Percentiles rank a stretch among this genome's conserved stretches.
Conservation (phyloP, 2,888 invertebrate genomes). For the Mantis religiosa region DNA sequence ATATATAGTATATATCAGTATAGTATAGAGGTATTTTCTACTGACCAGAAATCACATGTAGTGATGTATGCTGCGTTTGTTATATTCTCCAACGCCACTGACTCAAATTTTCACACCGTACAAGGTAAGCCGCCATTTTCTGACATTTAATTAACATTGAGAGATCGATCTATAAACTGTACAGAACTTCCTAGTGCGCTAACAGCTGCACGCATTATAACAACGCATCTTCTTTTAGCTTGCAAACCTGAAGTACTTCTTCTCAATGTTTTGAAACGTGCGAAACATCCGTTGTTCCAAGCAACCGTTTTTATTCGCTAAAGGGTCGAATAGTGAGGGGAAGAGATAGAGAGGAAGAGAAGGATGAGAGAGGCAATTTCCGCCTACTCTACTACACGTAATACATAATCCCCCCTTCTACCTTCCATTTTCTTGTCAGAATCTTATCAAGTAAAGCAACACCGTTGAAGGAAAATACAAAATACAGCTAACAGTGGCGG, state of each 20-base stretch:
- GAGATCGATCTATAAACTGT: too few species aligned
- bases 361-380: background rate
- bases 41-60: too few species aligned
- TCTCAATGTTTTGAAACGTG: background rate
- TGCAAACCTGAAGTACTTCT: background rate
- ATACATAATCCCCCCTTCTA: background rate
- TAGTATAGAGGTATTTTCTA: too few species aligned
- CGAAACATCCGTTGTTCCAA: background rate
- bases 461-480: background rate
- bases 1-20: too few species aligned
- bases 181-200: too few species aligned
- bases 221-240: too few species aligned
- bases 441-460: background rate
- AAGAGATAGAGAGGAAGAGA: background rate
- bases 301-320: background rate
- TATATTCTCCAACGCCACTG: too few species aligned
- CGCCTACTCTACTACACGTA: background rate
- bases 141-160: too few species aligned
- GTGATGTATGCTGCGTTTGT: too few species aligned
- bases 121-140: too few species aligned
- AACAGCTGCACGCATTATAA: background rate
- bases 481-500: background rate
- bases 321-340: background rate
- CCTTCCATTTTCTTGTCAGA: background rate
- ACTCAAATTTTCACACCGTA: too few species aligned